Percentiles rank a stretch among this genome's conserved stretches.
phyloP scores from a whole-genome alignment of 2,888 invertebrate genomes.

The Rhamnusium bicolor region DNA sequence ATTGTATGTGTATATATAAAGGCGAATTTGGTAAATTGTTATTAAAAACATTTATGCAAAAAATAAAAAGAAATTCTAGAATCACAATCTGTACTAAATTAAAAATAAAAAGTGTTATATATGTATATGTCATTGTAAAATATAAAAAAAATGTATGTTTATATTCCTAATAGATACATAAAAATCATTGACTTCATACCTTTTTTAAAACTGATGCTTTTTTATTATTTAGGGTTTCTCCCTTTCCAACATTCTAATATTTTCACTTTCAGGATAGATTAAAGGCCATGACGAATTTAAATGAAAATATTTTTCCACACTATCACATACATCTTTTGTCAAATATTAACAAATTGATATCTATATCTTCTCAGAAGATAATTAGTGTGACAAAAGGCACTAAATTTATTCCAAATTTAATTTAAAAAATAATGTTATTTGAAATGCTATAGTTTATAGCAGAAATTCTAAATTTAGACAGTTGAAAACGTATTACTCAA shows the following conservation, averaged over 20 bases:
- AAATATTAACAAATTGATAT: constrained; percentile 16
- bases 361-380: constrained; percentile 25
- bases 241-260: not conserved
- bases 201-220: not conserved
- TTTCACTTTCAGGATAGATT: too few species aligned
- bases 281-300: too few species aligned
- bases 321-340: constrained; percentile 32
- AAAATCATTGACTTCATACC: constrained; percentile 46
- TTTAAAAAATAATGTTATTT: not conserved
- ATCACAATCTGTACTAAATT: constrained; percentile 18
- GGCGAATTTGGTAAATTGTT: constrained; percentile 23
- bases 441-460: not conserved
- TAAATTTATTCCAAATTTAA: constrained; percentile 8
- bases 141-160: constrained; percentile 26
- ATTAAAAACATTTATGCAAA: constrained; percentile 14
- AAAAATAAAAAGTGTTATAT: constrained; percentile 27
- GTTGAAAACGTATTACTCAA: too few species aligned
- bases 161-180: constrained; percentile 24
- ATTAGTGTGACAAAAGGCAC: constrained; percentile 29
- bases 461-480: too few species aligned
- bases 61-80: constrained; percentile 11
- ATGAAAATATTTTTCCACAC: constrained; percentile 10
- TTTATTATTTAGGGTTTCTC: not conserved
- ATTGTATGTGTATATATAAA: constrained; percentile 30
- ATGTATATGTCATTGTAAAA: constrained; percentile 15